Evolutionary conservation across 2,113 vertebrate genomes (phyloP).

Genomic region (Tachysurus fulvidraco): DNA sequence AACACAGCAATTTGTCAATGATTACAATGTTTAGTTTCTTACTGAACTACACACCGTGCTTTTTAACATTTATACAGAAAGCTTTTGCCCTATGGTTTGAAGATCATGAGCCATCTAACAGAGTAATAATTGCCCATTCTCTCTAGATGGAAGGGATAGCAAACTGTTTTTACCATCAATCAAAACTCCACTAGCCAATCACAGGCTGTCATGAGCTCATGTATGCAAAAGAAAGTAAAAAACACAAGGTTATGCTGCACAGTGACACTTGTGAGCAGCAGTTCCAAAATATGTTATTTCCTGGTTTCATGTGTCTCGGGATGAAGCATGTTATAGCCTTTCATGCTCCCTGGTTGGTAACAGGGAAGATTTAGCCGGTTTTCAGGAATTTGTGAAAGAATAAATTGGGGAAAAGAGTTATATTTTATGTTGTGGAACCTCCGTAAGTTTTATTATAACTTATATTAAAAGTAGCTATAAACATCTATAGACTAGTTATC

Average conservation of each 20-base stretch:
- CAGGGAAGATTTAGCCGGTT: background rate
- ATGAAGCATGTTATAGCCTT: background rate
- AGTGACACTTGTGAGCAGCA: no score
- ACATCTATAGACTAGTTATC: background rate
- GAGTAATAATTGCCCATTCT: no score
- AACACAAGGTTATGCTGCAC: background rate
- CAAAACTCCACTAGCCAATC: background rate
- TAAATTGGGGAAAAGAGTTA: background rate
- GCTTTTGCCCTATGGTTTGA: background rate
- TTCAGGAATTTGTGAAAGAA: background rate
- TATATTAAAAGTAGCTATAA: background rate
- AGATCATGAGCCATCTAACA: background rate
- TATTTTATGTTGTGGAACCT: background rate
- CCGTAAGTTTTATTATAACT: background rate
- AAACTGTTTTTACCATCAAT: background rate
- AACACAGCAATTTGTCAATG: background rate
- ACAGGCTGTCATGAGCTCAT: background rate
- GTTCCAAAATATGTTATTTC: no score
- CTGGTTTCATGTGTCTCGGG: no score
- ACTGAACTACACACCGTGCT: background rate
- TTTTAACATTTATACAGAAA: background rate
- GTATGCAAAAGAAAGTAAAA: background rate
- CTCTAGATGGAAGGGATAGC: background rate
- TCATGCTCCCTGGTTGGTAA: background rate
- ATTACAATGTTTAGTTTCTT: background rate